Percentiles rank a stretch among this genome's conserved stretches.
Evolutionary conservation across 2,113 vertebrate species (phyloP).

Genomic region (Cebus imitator): DNA sequence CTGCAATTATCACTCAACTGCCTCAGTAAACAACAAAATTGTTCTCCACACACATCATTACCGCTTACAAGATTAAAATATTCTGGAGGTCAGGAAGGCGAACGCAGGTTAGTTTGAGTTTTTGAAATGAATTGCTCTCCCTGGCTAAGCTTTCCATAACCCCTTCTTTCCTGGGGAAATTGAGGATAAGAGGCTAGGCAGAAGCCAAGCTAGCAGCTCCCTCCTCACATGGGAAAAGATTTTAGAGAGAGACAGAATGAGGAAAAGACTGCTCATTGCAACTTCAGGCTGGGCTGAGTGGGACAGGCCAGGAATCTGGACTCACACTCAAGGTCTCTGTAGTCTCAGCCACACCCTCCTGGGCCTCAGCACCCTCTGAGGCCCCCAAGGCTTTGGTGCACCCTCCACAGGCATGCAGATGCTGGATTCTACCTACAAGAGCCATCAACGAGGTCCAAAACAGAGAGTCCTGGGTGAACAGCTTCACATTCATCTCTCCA

Average conservation of each 20-base stretch:
- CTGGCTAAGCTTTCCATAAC: background rate
- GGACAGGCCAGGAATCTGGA: background rate
- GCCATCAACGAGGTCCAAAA: background rate
- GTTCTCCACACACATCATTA: constrained; percentile 69
- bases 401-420: background rate
- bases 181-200: background rate
- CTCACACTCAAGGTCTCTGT: background rate
- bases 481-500: background rate
- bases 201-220: background rate
- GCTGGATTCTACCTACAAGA: background rate
- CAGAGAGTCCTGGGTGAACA: background rate
- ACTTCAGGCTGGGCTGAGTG: no score
- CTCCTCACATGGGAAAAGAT: background rate
- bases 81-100: background rate
- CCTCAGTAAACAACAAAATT: constrained; percentile 73
- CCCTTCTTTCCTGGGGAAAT: background rate
- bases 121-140: constrained; percentile 37
- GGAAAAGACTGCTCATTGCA: background rate
- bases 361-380: no score
- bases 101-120: constrained; percentile 15
- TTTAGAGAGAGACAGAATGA: background rate
- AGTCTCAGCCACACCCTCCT: rapidly evolving
- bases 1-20: constrained; percentile 70
- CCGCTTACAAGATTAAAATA: constrained; percentile 67
- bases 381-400: no score